Conservation (phyloP, 1,140 invertebrate species). For the Phymastichus coffea region DNA sequence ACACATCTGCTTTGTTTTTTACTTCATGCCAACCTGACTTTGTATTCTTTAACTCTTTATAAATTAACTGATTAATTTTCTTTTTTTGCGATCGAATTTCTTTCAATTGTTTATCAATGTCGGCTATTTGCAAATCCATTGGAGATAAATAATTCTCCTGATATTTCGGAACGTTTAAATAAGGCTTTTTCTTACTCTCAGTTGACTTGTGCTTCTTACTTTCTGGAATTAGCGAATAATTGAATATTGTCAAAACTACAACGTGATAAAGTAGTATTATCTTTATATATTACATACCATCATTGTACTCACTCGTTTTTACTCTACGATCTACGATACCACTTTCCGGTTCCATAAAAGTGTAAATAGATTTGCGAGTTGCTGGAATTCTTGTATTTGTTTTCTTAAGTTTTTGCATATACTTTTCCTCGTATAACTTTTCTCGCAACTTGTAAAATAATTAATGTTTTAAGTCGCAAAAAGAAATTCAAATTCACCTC, state of each 20-base stretch:
- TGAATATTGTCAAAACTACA: too few relatives aligned
- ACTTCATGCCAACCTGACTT: conserved; percentile 16
- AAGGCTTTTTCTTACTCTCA: too few relatives aligned
- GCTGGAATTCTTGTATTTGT: conserved; percentile 3
- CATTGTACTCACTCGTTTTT: background rate
- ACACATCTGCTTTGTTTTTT: background rate
- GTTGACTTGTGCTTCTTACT: too few relatives aligned
- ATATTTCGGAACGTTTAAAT: too few relatives aligned
- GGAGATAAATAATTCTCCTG: background rate
- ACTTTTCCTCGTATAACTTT: background rate
- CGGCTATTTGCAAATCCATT: background rate
- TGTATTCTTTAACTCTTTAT: conserved; percentile 9
- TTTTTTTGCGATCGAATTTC: conserved; percentile 15
- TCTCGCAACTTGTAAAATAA: conserved; percentile 8
- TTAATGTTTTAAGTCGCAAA: background rate
- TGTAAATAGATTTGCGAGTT: conserved; percentile 11
- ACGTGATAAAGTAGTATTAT: background rate
- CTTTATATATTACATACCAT: conserved; percentile 19
- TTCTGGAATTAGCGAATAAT: background rate
- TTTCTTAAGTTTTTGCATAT: background rate
- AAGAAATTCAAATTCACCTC: background rate
- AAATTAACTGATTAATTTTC: conserved; percentile 17
- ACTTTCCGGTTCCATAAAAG: background rate
- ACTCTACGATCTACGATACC: too few relatives aligned
- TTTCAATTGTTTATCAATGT: conserved; percentile 18